Conservation (phyloP, 2,113 vertebrate genomes). For the Heterotis niloticus region DNA sequence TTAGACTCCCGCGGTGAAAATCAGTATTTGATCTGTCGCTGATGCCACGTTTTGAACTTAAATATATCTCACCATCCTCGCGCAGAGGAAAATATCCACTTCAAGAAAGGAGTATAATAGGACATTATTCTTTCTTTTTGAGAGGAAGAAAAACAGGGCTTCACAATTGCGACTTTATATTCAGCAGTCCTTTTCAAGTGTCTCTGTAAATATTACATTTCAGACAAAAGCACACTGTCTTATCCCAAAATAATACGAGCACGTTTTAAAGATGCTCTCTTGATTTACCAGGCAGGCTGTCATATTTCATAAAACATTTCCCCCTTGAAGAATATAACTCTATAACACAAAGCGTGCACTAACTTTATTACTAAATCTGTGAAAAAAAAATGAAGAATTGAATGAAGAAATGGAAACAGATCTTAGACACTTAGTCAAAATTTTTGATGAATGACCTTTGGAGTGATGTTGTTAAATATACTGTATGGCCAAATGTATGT, state of each 20-base stretch:
- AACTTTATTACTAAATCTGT: background rate
- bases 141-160: conserved; percentile 1
- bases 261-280: background rate
- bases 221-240: background rate
- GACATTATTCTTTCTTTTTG: conserved; percentile 7
- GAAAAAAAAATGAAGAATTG: too few species aligned
- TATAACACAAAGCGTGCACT: background rate
- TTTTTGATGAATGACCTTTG: too few species aligned
- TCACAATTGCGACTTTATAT: conserved; percentile 4
- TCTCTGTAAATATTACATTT: conserved; percentile 13
- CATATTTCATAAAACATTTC: conserved; percentile 1
- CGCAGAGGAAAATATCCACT: conserved; percentile 15
- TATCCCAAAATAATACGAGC: background rate
- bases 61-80: background rate
- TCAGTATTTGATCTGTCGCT: conserved; percentile 23
- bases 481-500: too few species aligned
- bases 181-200: conserved; percentile 1
- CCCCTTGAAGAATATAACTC: background rate
- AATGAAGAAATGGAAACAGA: too few species aligned
- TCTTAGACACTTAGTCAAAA: too few species aligned
- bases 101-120: conserved; percentile 17
- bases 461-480: too few species aligned
- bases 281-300: background rate
- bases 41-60: conserved; percentile 12
- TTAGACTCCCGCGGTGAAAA: conserved; percentile 18